Conservation (phyloP, 1,140 invertebrate genomes). For the Chlorops oryzae region DNA sequence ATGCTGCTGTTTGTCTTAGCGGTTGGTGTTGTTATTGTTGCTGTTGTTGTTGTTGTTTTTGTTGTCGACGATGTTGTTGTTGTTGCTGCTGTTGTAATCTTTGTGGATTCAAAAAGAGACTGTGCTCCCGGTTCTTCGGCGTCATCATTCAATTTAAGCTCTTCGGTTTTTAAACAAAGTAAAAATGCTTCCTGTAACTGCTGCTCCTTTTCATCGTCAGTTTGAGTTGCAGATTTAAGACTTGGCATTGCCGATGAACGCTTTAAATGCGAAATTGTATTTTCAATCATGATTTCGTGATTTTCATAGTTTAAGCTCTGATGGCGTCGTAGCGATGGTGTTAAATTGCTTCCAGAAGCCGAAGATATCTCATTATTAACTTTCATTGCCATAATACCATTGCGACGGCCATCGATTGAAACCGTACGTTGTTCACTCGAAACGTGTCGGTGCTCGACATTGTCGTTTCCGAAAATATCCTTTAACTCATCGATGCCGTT, state of each 20-base stretch:
- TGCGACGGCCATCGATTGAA: conserved; percentile 35
- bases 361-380: neutral
- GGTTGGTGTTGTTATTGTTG: conserved; percentile 19
- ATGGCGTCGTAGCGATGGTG: conserved; percentile 25
- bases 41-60: neutral
- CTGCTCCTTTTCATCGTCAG: conserved; percentile 18
- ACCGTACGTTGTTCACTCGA: conserved; percentile 37
- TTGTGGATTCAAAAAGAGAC: too few relatives aligned
- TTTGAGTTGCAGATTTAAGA: conserved; percentile 6
- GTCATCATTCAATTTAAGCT: conserved; percentile 11
- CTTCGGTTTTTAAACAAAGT: conserved; percentile 15
- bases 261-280: conserved; percentile 8
- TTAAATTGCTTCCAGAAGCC: neutral
- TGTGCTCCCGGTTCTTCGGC: too few relatives aligned
- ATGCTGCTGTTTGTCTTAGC: too few relatives aligned
- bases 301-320: conserved; percentile 46
- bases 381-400: conserved; percentile 37
- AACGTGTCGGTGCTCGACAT: conserved; percentile 38
- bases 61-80: neutral
- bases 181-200: conserved; percentile 16
- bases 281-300: conserved; percentile 42
- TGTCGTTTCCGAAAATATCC: conserved; percentile 21
- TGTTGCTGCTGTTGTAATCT: too few relatives aligned
- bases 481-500: conserved; percentile 23
- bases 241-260: conserved; percentile 15